Conservation (phyloP, 2,113 vertebrate species). For the Anarrhichthys ocellatus region DNA sequence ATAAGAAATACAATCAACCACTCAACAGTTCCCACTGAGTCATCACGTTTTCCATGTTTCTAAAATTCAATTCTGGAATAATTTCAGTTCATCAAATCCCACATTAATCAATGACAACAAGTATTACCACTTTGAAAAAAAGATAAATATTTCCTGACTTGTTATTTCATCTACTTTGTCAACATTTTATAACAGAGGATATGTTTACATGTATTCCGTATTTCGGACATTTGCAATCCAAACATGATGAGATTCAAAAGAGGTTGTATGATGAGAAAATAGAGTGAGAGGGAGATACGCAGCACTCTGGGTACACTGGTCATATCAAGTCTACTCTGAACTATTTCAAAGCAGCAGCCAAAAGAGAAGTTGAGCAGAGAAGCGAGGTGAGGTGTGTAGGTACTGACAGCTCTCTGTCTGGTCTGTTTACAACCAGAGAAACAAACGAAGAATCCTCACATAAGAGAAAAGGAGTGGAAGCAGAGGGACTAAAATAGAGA, state of each 20-base stretch:
- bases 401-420: slow-evolving; percentile 46
- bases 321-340: slow-evolving; percentile 34
- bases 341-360: slow-evolving; percentile 22
- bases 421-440: slow-evolving; percentile 11
- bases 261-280: slow-evolving; percentile 25
- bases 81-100: too few relatives aligned
- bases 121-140: too few relatives aligned
- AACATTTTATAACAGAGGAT: background rate
- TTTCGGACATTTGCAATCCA: slow-evolving; percentile 27
- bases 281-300: background rate
- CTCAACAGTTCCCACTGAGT: too few relatives aligned
- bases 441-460: slow-evolving; percentile 16
- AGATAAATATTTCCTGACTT: background rate
- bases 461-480: slow-evolving; percentile 23
- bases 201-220: background rate
- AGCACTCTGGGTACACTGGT: background rate
- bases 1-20: too few relatives aligned
- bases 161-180: background rate
- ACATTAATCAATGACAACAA: too few relatives aligned
- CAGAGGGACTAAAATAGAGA: slow-evolving; percentile 15
- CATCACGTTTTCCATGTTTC: too few relatives aligned
- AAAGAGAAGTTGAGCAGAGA: slow-evolving; percentile 42
- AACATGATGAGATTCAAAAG: slow-evolving; percentile 41
- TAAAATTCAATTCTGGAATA: too few relatives aligned
- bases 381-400: slow-evolving; percentile 44